Percentiles rank a stretch among this genome's conserved stretches.
These are phyloP conservation scores for Hylomyscus alleni DNA, from an alignment of 2,797 vertebrate species.

Conservation along the genomic window DNA sequence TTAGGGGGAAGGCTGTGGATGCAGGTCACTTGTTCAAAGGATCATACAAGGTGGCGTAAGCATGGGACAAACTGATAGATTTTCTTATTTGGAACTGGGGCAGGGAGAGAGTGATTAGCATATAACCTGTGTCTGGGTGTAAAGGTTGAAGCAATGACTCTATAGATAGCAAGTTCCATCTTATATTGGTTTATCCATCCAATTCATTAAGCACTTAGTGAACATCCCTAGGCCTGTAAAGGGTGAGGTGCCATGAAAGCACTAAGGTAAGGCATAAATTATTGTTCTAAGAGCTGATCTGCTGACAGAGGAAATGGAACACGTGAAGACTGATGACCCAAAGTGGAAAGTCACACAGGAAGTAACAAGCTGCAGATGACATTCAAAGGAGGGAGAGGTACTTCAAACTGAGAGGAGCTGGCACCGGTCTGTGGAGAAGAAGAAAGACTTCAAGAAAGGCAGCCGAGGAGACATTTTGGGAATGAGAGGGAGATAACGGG, in stretches of 20 bases:
- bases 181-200: background rate
- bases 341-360: constrained; percentile 7
- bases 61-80: background rate
- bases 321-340: background rate
- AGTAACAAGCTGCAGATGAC: background rate
- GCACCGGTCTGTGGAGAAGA: background rate
- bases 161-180: background rate
- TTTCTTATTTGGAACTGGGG: constrained; percentile 11
- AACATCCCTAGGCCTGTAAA: constrained; percentile 32
- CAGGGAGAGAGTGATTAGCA: background rate
- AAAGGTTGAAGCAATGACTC: constrained; percentile 34
- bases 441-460: background rate
- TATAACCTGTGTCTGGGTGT: background rate
- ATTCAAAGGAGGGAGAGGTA: background rate
- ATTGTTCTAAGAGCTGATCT: background rate
- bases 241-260: background rate
- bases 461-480: background rate
- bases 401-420: background rate
- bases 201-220: constrained; percentile 17
- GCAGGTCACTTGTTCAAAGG: constrained; percentile 67
- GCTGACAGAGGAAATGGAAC: constrained; percentile 10
- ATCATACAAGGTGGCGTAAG: background rate
- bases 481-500: background rate
- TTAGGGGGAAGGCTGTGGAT: constrained; percentile 8
- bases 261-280: background rate